Percentiles rank a stretch among this genome's conserved stretches.
Conservation (phyloP, 2,888 invertebrate species). For the Trichogramma dendrolimi region DNA sequence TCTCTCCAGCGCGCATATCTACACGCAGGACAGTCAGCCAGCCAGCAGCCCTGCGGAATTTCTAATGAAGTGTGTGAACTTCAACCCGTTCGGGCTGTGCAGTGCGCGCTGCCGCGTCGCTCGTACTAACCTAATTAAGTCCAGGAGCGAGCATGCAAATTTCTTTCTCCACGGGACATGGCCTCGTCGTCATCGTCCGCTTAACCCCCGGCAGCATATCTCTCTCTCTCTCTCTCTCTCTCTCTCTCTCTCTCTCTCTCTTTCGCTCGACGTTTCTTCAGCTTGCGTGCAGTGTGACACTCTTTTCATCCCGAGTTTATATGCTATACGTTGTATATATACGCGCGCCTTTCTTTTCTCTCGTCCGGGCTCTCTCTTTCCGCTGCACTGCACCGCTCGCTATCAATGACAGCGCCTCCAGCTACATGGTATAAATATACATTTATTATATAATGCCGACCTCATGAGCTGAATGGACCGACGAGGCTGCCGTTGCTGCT, state of each 20-base stretch:
- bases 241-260: not conserved
- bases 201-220: too few relatives aligned
- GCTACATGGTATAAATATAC: too few relatives aligned
- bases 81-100: constrained; percentile 37
- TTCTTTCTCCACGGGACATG: constrained; percentile 40
- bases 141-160: constrained; percentile 46
- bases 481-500: too few relatives aligned
- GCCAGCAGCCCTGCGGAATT: constrained; percentile 39
- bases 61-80: constrained; percentile 50
- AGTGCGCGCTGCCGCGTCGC: constrained; percentile 2
- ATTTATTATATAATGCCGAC: too few relatives aligned
- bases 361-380: constrained; percentile 10
- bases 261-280: constrained; percentile 8
- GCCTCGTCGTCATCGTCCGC: too few relatives aligned
- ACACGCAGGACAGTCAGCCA: constrained; percentile 21
- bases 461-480: too few relatives aligned
- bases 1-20: constrained; percentile 15
- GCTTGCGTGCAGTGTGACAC: constrained; percentile 18
- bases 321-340: not conserved
- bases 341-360: constrained; percentile 22
- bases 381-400: constrained; percentile 7
- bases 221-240: constrained; percentile 20
- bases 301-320: constrained; percentile 28
- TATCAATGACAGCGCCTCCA: not conserved
- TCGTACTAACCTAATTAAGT: constrained; percentile 48